Conservation (phyloP, 2,113 vertebrate species). For the Sebastes schlegelii region DNA sequence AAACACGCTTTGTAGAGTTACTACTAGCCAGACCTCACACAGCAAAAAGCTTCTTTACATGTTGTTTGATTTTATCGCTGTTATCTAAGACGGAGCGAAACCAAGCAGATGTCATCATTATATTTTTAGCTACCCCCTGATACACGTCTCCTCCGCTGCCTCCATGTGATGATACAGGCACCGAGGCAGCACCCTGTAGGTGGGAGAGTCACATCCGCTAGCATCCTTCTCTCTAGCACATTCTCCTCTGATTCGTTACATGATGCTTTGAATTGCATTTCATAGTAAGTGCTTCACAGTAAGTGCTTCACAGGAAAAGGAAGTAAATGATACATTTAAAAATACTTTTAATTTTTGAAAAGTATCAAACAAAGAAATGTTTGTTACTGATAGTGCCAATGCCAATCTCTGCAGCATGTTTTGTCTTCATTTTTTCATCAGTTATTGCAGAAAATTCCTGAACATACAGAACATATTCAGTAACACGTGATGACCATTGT, state of each 20-base stretch:
- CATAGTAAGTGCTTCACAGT: background rate
- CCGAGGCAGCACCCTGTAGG: constrained; percentile 37
- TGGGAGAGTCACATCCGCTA: constrained; percentile 43
- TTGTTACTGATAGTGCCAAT: too few relatives aligned
- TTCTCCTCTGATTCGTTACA: background rate
- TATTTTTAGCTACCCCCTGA: constrained; percentile 45
- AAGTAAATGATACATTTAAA: background rate
- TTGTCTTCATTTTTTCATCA: background rate
- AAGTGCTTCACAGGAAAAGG: background rate
- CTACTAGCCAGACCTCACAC: constrained; percentile 26
- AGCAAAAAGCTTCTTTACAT: background rate
- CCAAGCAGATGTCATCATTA: constrained; percentile 25
- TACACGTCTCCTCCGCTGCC: constrained; percentile 42
- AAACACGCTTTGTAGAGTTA: background rate
- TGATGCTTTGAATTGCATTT: background rate
- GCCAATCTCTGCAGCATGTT: background rate
- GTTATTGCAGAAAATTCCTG: background rate
- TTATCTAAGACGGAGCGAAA: constrained; percentile 26
- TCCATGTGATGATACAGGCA: constrained; percentile 39
- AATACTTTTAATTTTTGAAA: background rate
- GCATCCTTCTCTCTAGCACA: constrained; percentile 18
- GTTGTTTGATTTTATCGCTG: background rate
- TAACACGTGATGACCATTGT: background rate
- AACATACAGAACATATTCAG: too few relatives aligned
- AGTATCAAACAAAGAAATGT: background rate